Evolutionary conservation across 2,797 vertebrate species (phyloP).

Genomic region (Gila robusta): DNA sequence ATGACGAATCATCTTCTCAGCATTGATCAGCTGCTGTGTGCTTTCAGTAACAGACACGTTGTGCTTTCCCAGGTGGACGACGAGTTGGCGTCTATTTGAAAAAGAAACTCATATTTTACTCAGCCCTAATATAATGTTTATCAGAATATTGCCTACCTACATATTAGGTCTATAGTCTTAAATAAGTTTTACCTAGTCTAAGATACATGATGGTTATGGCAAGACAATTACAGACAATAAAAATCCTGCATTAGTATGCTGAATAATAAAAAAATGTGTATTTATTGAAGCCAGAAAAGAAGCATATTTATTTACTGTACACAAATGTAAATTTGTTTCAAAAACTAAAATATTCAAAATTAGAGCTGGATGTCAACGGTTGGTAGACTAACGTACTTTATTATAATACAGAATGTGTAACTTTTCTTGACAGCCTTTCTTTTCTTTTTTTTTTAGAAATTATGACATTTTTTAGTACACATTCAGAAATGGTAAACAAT

Average conservation of each 20-base stretch:
- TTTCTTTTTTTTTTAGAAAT: too few species aligned
- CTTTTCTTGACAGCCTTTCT: too few species aligned
- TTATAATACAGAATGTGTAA: too few species aligned
- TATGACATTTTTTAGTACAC: too few species aligned
- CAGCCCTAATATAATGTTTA: neutral
- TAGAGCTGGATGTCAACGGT: neutral
- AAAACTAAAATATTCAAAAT: neutral
- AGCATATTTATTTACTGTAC: neutral
- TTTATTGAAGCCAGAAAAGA: neutral
- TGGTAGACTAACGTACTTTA: neutral
- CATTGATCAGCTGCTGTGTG: constrained; percentile 68
- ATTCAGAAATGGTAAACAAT: neutral
- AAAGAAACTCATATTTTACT: neutral
- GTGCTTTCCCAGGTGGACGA: constrained; percentile 70
- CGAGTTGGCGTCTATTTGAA: constrained; percentile 56
- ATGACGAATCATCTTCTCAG: constrained; percentile 64
- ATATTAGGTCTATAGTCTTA: neutral
- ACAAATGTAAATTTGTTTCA: neutral
- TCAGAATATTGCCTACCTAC: neutral
- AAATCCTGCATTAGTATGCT: neutral
- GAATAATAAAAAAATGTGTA: neutral
- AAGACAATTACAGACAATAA: neutral
- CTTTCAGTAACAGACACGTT: constrained; percentile 51
- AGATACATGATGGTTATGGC: neutral
- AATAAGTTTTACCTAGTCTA: neutral